These are phyloP conservation scores for Heliconius hewitsoni DNA, from an alignment of 1,140 invertebrate genomes.

Conservation along the genomic window DNA sequence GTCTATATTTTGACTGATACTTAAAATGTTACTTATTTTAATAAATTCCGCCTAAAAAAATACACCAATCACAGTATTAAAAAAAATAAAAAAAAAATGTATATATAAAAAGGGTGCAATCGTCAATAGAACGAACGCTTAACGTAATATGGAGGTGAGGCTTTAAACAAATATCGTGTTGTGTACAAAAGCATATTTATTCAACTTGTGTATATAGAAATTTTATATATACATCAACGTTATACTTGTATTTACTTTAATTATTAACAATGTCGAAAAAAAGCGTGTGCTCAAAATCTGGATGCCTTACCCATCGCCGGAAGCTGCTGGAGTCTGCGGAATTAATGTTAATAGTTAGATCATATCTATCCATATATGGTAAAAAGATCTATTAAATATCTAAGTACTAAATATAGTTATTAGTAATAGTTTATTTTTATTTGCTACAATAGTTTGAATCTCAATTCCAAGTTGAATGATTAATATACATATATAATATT, in stretches of 20 bases:
- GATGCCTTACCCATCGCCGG: conserved; percentile 51
- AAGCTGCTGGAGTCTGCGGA: conserved; percentile 36
- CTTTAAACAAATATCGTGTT: conserved; percentile 67
- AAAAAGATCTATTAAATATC: conserved; percentile 1
- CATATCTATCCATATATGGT: conserved; percentile 4
- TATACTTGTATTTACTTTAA: conserved; percentile 53
- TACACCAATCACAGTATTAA: background rate
- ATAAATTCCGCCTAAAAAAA: background rate
- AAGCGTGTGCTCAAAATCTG: conserved; percentile 46
- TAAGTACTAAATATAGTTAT: too few species aligned
- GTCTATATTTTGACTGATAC: background rate
- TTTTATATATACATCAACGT: conserved; percentile 50
- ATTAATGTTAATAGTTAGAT: conserved; percentile 17
- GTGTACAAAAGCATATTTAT: conserved; percentile 66
- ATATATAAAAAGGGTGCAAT: conserved; percentile 14
- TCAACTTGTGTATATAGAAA: conserved; percentile 58
- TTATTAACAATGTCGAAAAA: conserved; percentile 54
- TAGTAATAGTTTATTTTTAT: too few species aligned
- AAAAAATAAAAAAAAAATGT: conserved; percentile 2
- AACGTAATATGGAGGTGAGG: conserved; percentile 61
- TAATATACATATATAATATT: conserved; percentile 4
- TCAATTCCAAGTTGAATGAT: too few species aligned
- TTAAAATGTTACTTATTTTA: too few species aligned
- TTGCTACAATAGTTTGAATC: too few species aligned
- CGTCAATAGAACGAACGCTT: conserved; percentile 10